Evolutionary conservation across 2,797 vertebrate species (phyloP), one percentile per base, ranked within the genome.

Genomic region (Poeciliopsis infans): DNA sequence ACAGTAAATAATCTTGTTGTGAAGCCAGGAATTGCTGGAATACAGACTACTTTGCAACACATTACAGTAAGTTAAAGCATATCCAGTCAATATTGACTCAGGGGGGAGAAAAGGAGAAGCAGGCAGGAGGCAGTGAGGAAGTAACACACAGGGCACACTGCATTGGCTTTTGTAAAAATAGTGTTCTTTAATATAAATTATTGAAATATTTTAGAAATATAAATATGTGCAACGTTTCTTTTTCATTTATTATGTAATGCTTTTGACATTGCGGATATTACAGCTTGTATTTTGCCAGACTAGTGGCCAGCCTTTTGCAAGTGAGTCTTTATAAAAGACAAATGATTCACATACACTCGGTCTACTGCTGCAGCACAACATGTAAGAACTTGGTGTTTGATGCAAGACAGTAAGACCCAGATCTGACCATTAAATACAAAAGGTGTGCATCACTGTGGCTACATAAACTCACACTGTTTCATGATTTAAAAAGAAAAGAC

Each of bases 141-240:
- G 78, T 89, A 92, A 93, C 89, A 95, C 94, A 92, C 94, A 79
- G 46, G 81, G 83, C 89, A 91, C 90, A 85, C 43, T 31, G 80
- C 83, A 79, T 87, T 94, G 90, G 90, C 96, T 98, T 97, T 96
- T 97, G 97, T 98, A 98, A 99, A 99, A 98, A 98, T 98, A 98
- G 96, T 97, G 96, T 96, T 97, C 97, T 99, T 99, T 99, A 99
- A 98, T 99, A 99, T 99, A 99, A 99, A 98, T 99, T 98, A 99
- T 79, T 96, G 96, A 97, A 97, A 97, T 96, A 93, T 95, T 95
- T 97, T 97, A 98, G 97, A 98, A 99, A 99, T 99, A 99, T 99
- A 99, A 99, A 99, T 98, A 98, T 98, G 98, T 99, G 98, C 98
- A 99, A 99, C 96, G 96, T 96, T 96, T 96, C 96, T 94, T 39